A percentile compares a stretch with the other conserved stretches of the same genome.
These are phyloP conservation scores for Calameuta pallipes DNA, from an alignment of 2,888 invertebrate species.

Conservation along the genomic window DNA sequence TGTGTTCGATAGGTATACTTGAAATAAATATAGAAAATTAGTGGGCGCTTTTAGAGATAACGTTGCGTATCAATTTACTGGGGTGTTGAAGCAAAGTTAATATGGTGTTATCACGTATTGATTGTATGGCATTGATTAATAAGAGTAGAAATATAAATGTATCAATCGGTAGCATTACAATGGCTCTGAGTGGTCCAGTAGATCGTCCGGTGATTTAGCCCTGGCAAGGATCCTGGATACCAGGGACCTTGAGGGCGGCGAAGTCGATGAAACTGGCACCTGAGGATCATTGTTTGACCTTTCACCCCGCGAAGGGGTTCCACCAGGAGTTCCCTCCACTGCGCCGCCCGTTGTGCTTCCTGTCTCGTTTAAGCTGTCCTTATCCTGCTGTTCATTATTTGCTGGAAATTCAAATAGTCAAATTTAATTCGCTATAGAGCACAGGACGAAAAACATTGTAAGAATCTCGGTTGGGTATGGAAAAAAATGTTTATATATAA, in stretches of 20 bases:
- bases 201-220: slow-evolving; percentile 54
- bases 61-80: neutral
- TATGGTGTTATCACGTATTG: neutral
- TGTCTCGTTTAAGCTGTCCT: slow-evolving; percentile 68
- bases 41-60: neutral
- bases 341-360: slow-evolving; percentile 61
- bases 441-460: neutral
- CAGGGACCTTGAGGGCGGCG: slow-evolving; percentile 52
- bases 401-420: slow-evolving; percentile 42
- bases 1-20: neutral
- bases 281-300: slow-evolving; percentile 32
- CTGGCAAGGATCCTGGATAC: slow-evolving; percentile 59
- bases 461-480: neutral
- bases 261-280: slow-evolving; percentile 33
- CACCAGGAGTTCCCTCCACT: slow-evolving; percentile 55
- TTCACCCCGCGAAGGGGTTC: slow-evolving; percentile 48
- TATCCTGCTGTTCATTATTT: slow-evolving; percentile 67
- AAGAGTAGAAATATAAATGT: neutral
- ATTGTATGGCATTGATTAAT: neutral
- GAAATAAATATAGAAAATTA: neutral
- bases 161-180: slow-evolving; percentile 55
- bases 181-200: slow-evolving; percentile 65
- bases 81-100: neutral
- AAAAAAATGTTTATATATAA: neutral
- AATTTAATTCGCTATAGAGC: neutral